Evolutionary conservation across 2,797 vertebrate genomes (phyloP).

Genomic region (Limosa lapponica): DNA sequence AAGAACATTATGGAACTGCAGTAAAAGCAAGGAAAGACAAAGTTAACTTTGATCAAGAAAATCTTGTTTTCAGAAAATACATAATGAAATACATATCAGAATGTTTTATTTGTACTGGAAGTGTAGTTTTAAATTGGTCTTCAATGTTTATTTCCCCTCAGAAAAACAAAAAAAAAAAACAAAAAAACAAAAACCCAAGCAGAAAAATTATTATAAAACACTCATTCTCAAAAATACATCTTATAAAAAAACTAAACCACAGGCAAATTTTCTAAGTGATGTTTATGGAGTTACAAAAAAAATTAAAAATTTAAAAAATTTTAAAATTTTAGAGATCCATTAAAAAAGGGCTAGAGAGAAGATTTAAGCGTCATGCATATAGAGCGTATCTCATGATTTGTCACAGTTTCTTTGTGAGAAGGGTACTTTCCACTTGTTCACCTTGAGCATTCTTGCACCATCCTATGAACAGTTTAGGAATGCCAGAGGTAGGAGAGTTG

Average conservation of each 20-base stretch:
- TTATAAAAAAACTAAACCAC: neutral
- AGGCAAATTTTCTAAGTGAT: neutral
- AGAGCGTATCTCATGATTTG: neutral
- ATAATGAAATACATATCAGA: neutral
- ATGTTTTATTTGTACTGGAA: neutral
- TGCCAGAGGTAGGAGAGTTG: neutral
- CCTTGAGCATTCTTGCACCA: neutral
- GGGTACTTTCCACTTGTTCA: neutral
- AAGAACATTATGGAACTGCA: neutral
- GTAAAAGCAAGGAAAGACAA: neutral
- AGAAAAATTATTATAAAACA: neutral
- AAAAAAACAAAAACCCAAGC: neutral
- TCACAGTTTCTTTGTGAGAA: neutral
- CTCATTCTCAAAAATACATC: neutral
- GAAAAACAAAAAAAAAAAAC: neutral
- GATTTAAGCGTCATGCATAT: neutral
- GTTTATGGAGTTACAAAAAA: neutral
- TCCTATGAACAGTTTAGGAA: neutral
- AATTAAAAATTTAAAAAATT: neutral
- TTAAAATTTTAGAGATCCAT: neutral
- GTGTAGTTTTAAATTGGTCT: neutral
- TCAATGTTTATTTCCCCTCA: neutral
- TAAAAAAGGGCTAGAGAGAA: neutral
- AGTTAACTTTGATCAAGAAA: neutral
- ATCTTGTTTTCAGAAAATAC: neutral